phyloP scores from a whole-genome alignment of 1,140 invertebrate genomes.

The Trichonephila clavipes region DNA sequence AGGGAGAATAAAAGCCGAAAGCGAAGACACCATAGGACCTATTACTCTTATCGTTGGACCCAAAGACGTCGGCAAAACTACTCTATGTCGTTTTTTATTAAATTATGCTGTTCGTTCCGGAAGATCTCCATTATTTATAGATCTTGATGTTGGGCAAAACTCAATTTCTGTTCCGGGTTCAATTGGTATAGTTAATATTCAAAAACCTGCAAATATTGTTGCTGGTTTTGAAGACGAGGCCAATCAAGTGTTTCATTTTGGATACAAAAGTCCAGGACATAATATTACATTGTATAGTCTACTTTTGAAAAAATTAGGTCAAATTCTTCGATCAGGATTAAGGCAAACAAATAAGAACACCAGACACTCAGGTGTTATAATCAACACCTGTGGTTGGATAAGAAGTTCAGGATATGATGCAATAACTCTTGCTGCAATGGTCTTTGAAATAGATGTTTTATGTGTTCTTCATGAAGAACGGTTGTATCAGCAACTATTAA shows the following conservation, averaged over 20 bases:
- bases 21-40: conserved; percentile 83
- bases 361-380: conserved; percentile 91
- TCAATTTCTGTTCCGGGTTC: conserved; percentile 96
- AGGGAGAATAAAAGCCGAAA: conserved; percentile 88
- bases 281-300: conserved; percentile 94
- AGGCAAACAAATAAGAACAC: conserved; percentile 66
- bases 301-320: conserved; percentile 91
- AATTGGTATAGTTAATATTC: conserved; percentile 91
- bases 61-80: conserved; percentile 96
- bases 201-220: conserved; percentile 93
- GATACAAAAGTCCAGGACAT: conserved; percentile 89
- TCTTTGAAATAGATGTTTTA: conserved; percentile 97
- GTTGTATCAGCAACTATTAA: conserved; percentile 94
- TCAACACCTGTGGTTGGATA: conserved; percentile 94
- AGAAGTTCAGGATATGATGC: conserved; percentile 81
- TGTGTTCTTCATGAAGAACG: conserved; percentile 97
- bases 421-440: conserved; percentile 89
- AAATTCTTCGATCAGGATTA: conserved; percentile 85
- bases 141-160: conserved; percentile 98
- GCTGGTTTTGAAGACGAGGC: conserved; percentile 95
- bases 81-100: conserved; percentile 91
- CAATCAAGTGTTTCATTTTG: conserved; percentile 96
- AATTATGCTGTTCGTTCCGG: conserved; percentile 96
- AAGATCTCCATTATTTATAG: conserved; percentile 90
- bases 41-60: conserved; percentile 87